Evolutionary conservation across 2,113 vertebrate species (phyloP), one percentile per base, ranked within the genome.

Genomic region (Tetraodon nigroviridis): DNA sequence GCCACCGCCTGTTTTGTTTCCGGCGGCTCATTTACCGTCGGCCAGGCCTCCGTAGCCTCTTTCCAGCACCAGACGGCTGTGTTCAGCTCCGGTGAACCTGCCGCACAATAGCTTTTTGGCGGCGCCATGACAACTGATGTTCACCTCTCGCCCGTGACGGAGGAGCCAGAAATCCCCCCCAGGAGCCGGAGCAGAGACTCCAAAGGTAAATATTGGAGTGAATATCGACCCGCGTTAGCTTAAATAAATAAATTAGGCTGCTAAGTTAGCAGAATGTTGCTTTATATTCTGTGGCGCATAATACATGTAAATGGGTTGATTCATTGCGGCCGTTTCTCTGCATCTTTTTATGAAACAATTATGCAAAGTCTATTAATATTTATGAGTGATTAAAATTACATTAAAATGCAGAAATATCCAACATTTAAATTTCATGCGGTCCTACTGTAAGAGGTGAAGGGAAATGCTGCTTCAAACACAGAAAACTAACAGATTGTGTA

Each of bases 331-430:
- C 1, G 17, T 20, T 40, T 53, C 16, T n/a, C 17, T 11, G n/a
- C 7, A 48, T 18, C 32, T 24, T 45, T 57, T 47, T 20, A 50
- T 4, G 12, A 56, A 52, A 40, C 16, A 27, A 27, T 58, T 40
- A 40, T 42, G 50, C 42, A 60, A 17, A n/a, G 44, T 10, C 12
- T 7, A 48, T 55, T 41, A 48, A 64, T 24, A 55, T 64, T 55
- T n/a, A 55, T 63, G 22, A 48, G 5, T 21, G 15, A 47, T 54
- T 22, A 16, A 44, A 46, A 14, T 21, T 18, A 7, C n/a, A 49
- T 44, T 20, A 1, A 57, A 27, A 17, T 20, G 18, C 42, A 12
- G 22, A 1, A 17, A n/a, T 13, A 12, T 64, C 24, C 56, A 19
- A 27, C 37, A 32, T 46, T 45, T 46, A 5, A 2, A 13, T 54